Conservation (phyloP, 2,113 vertebrate species). For the Mobula birostris region DNA sequence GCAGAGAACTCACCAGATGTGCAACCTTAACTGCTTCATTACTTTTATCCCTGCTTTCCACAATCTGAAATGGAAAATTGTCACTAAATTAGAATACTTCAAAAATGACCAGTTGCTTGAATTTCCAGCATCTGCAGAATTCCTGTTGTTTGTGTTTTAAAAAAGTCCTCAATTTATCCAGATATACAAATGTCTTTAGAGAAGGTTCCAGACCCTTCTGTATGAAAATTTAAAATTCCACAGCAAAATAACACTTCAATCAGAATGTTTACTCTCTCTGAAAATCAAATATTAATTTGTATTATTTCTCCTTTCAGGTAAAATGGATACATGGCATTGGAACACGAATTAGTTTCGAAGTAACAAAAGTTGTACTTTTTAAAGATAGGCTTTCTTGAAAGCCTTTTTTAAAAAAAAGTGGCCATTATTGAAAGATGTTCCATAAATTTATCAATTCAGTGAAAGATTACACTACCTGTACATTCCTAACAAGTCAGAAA, state of each 20-base stretch:
- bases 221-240: neutral
- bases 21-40: constrained; percentile 90
- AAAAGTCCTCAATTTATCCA: neutral
- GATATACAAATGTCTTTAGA: too few relatives aligned
- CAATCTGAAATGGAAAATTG: constrained; percentile 60
- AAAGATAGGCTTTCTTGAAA: neutral
- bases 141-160: too few relatives aligned
- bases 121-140: too few relatives aligned
- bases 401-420: too few relatives aligned
- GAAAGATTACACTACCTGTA: neutral
- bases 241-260: neutral
- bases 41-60: constrained; percentile 81
- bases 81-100: neutral
- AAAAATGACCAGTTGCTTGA: neutral
- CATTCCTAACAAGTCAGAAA: neutral
- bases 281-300: neutral
- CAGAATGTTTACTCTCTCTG: neutral
- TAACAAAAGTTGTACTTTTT: neutral
- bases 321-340: neutral
- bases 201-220: neutral
- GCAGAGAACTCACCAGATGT: constrained; percentile 69
- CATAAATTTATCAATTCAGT: neutral
- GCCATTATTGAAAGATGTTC: neutral
- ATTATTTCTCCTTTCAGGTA: neutral
- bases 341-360: neutral